Conservation (phyloP, 2,797 vertebrate genomes). For the Cryptoprocta ferox region DNA sequence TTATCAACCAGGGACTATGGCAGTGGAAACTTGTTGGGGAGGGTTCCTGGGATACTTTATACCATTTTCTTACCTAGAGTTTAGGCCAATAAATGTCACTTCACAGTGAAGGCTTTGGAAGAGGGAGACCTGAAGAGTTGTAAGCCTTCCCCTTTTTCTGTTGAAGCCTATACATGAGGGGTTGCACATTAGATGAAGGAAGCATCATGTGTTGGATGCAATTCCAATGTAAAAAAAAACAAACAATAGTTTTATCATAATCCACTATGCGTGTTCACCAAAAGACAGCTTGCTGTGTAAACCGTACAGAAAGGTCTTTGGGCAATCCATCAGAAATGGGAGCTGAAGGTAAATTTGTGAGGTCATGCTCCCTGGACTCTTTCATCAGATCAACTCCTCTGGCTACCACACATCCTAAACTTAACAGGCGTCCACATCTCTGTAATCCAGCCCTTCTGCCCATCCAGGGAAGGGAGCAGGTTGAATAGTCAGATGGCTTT, state of each 20-base stretch:
- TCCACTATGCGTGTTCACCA: not conserved
- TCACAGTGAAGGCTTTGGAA: not conserved
- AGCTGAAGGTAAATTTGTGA: not conserved
- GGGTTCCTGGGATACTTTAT: not conserved
- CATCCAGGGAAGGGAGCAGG: not conserved
- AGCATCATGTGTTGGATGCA: not conserved
- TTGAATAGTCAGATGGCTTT: not conserved
- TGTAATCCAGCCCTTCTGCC: not conserved
- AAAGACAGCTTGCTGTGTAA: not conserved
- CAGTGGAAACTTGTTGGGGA: not conserved
- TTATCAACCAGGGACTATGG: not conserved
- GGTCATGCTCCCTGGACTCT: not conserved
- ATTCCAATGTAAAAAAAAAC: not conserved
- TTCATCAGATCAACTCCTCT: not conserved
- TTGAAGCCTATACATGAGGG: not conserved
- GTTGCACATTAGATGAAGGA: not conserved
- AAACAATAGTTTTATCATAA: not conserved
- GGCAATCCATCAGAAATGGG: not conserved
- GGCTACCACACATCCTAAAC: not conserved
- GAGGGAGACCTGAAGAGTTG: not conserved
- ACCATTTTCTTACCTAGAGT: not conserved
- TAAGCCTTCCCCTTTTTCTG: not conserved
- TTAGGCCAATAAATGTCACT: slow-evolving; percentile 19
- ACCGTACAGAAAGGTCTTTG: not conserved
- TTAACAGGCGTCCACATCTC: not conserved